Evolutionary conservation across 2,113 vertebrate genomes (phyloP).

Genomic region (Empidonax traillii): DNA sequence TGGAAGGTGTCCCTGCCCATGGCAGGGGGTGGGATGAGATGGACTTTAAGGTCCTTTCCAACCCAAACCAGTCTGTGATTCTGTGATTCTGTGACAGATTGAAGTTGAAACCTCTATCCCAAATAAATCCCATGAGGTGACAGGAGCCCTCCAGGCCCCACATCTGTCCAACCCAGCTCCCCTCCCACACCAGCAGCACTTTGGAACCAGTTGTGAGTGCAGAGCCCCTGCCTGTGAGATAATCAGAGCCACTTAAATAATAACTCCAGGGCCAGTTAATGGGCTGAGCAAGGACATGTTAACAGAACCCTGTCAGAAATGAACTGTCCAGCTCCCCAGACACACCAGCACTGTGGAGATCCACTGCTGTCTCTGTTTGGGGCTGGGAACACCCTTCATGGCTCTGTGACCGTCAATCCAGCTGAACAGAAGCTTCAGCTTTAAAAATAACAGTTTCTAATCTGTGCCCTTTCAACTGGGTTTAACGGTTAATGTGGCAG

Average conservation of each 20-base stretch:
- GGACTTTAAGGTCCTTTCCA: fast-evolving
- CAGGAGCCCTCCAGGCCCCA: background rate
- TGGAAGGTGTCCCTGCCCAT: background rate
- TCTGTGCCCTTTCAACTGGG: background rate
- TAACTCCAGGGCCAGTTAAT: background rate
- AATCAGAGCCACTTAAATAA: background rate
- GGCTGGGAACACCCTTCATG: background rate
- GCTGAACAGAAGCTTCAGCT: background rate
- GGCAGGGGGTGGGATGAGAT: background rate
- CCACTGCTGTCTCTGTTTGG: background rate
- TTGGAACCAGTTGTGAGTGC: background rate
- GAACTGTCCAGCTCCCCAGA: background rate
- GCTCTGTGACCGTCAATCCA: background rate
- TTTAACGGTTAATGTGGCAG: background rate
- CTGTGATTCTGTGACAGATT: fast-evolving
- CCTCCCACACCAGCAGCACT: fast-evolving
- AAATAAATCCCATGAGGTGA: background rate
- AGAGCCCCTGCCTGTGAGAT: background rate
- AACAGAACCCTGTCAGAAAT: background rate
- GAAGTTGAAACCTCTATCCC: fast-evolving
- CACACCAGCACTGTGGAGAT: background rate
- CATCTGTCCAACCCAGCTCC: background rate
- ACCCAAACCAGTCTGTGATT: background rate
- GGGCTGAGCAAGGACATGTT: background rate
- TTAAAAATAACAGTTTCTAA: background rate